These are phyloP conservation scores for Trogon melanurus DNA, from an alignment of 2,113 vertebrate species.

Conservation along the genomic window DNA sequence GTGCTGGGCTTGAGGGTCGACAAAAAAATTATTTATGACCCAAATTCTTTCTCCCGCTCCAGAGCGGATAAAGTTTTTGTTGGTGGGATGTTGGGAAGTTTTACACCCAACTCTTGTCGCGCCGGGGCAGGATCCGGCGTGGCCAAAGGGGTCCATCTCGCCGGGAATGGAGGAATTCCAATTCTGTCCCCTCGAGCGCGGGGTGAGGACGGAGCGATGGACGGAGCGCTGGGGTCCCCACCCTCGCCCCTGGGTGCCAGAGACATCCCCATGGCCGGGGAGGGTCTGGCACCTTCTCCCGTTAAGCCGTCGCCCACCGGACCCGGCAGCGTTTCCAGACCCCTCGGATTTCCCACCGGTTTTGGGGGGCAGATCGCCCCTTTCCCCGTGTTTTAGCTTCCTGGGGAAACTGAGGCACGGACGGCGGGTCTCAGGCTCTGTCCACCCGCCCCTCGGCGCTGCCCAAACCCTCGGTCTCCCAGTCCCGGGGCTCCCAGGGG, in stretches of 20 bases:
- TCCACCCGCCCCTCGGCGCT: neutral
- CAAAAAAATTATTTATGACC: fast-evolving
- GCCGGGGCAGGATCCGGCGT: neutral
- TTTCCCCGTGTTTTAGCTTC: neutral
- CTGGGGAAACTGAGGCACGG: neutral
- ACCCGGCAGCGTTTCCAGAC: fast-evolving
- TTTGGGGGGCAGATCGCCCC: fast-evolving
- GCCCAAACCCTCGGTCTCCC: neutral
- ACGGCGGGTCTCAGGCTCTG: neutral
- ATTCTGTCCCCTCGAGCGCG: neutral
- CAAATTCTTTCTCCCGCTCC: neutral
- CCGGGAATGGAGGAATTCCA: neutral
- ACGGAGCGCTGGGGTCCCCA: neutral
- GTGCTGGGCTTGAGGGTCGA: neutral
- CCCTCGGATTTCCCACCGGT: neutral
- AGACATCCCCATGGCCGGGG: neutral
- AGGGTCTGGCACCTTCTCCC: neutral
- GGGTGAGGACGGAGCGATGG: neutral
- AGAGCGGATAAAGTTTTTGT: fast-evolving
- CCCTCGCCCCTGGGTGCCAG: neutral
- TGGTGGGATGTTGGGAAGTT: fast-evolving
- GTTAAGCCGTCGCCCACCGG: neutral
- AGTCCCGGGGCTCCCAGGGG: neutral
- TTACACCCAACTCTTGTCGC: neutral
- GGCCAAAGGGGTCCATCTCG: neutral